Conservation (phyloP, 2,797 vertebrate species). For the Squalus acanthias region DNA sequence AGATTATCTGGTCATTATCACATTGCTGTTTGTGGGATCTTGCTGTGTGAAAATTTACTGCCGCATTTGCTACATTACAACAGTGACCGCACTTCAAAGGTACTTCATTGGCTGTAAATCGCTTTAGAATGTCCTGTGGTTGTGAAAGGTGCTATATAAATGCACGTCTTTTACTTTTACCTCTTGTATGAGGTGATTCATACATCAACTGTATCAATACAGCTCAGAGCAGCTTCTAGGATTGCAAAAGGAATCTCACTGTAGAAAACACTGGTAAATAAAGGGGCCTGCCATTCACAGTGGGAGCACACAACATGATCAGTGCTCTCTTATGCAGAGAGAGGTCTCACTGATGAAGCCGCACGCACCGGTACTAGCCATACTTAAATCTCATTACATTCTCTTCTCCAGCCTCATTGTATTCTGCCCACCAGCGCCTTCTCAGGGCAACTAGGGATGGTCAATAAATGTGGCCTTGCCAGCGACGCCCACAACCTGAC, state of each 20-base stretch:
- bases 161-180: neutral
- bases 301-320: too few species aligned
- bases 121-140: neutral
- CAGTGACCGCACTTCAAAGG: neutral
- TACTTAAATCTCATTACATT: neutral
- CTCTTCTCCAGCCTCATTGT: neutral
- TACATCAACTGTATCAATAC: neutral
- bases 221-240: neutral
- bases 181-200: too few species aligned
- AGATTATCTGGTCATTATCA: too few species aligned
- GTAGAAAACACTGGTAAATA: neutral
- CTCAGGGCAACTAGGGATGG: neutral
- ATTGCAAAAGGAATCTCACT: neutral
- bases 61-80: neutral
- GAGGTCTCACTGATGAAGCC: neutral
- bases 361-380: neutral
- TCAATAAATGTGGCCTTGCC: neutral
- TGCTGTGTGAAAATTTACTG: neutral
- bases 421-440: neutral
- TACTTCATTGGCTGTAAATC: accelerated
- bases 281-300: neutral
- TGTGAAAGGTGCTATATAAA: neutral
- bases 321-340: neutral
- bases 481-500: neutral
- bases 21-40: neutral